These are phyloP conservation scores for Catostylus mosaicus DNA, from an alignment of 30 jellyfish, hydroid and myxozoan species.

Conservation along the genomic window DNA sequence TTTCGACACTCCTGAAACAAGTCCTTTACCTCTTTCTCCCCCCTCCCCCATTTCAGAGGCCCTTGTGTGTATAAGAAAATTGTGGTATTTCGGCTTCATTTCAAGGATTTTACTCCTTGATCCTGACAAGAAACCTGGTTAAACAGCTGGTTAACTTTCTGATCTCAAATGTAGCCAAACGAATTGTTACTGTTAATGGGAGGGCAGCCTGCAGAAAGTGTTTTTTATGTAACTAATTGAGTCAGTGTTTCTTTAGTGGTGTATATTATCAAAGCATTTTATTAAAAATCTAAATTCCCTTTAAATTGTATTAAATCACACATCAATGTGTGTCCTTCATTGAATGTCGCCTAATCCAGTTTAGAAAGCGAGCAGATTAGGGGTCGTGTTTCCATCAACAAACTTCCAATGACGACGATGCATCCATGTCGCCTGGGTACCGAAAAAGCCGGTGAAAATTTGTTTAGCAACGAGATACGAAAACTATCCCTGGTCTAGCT, in stretches of 20 bases:
- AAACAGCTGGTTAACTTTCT: not conserved
- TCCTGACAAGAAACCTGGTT: not conserved
- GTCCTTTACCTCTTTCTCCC: too few species aligned
- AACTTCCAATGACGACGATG: not conserved
- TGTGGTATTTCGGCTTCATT: not conserved
- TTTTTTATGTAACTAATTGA: not conserved
- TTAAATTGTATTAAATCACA: not conserved
- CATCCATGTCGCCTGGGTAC: not conserved
- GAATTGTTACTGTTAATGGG: not conserved
- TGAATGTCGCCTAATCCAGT: slow-evolving; percentile 41
- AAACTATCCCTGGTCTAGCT: not conserved
- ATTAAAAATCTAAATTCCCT: not conserved
- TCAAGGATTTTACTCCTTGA: too few species aligned
- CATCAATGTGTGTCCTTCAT: slow-evolving; percentile 24
- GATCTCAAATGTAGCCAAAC: not conserved
- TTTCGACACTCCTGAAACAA: too few species aligned
- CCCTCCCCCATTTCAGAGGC: too few species aligned
- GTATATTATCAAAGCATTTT: too few species aligned
- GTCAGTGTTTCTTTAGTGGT: not conserved
- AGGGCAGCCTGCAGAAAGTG: not conserved
- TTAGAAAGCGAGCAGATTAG: slow-evolving; percentile 35
- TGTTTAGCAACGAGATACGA: not conserved
- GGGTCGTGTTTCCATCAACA: slow-evolving; percentile 18
- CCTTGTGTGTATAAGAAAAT: too few species aligned
- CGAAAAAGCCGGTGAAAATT: not conserved